Percentiles rank a stretch among this genome's conserved stretches.
Evolutionary conservation across 2,888 invertebrate genomes (phyloP).

Genomic region (Stenotaenia linearis): DNA sequence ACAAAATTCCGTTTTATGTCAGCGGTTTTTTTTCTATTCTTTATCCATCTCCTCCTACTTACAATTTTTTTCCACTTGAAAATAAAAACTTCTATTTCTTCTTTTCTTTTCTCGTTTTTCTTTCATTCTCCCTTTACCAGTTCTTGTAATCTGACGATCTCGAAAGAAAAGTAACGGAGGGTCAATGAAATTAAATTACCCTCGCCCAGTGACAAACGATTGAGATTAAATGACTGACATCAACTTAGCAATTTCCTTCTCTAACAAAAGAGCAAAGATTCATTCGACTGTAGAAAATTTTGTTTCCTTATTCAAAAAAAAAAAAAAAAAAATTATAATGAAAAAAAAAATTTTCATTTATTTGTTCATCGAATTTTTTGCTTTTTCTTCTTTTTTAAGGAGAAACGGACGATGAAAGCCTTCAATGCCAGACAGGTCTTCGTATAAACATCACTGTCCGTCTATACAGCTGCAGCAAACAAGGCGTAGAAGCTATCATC

Average conservation of each 20-base stretch:
- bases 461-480: conserved; percentile 28
- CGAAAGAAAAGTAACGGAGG: conserved; percentile 8
- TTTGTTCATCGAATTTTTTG: not conserved
- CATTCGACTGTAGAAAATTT: not conserved
- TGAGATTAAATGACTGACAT: conserved; percentile 23
- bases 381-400: not conserved
- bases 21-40: not conserved
- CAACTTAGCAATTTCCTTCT: conserved; percentile 7
- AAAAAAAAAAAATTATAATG: not conserved
- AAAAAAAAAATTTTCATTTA: not conserved
- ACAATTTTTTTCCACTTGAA: not conserved
- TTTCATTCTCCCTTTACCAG: not conserved
- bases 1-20: not conserved
- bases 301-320: not conserved
- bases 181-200: conserved; percentile 24
- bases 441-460: conserved; percentile 33
- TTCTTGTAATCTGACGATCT: conserved; percentile 6
- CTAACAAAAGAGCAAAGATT: not conserved
- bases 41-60: not conserved
- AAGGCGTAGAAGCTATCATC: not conserved
- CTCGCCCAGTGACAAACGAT: conserved; percentile 22
- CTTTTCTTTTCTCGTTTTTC: not conserved
- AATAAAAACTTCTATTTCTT: not conserved
- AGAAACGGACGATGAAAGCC: conserved; percentile 30
- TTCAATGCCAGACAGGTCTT: conserved; percentile 29